Base-by-base conservation (phyloP, 2,113 vertebrate species). In the Planiliza haematocheilus region DNA sequence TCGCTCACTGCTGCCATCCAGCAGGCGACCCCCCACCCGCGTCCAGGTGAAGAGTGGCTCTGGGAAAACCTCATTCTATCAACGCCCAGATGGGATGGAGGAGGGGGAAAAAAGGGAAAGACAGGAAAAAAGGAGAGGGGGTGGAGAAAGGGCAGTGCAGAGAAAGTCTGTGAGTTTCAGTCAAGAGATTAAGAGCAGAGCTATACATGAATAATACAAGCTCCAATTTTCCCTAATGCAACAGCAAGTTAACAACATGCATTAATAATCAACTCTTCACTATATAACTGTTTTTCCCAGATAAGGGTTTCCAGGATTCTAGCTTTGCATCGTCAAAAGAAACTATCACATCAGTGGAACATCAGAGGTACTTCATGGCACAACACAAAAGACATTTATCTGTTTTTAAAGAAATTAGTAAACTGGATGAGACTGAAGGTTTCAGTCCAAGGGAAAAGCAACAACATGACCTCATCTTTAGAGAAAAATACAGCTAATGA, bases 1-100 rank as follows among this genome's bases (percentile, higher is more conserved):
- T 0, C 93, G 95, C 88, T 99, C 96, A 0, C 89, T 0, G 37
- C 96, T 98, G 84, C 98, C 98, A 0, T 99, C 97, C 13, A 99
- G 94, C 18, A 99, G 95, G 53, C 94, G 94, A 42, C 97, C 96
- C 1, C 98, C 98, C 0, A 99, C 97, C 1, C 97, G 93, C 0
- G 97, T 99, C 98, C 98, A 99, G 1, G 96, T 99, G 91, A 95
- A 98, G 66, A 99, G 91, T 1, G 98, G 97, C 92, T 99, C 97
- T 0, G 98, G 98, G 86, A 99, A 99, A 86, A 98, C 98, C 86
- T 99, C 96, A 0, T 97, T 98, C 97, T 99, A 92, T 71, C 69
- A 14, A 55, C 53, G 59, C 24, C 72, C 45, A 37, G 37, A 41
- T 18, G 61, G 42, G 55, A 61, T 21, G 52, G 45, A 77, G 39